Evolutionary conservation across 1,140 invertebrate species (phyloP).

Genomic region (Drosophila asahinai): DNA sequence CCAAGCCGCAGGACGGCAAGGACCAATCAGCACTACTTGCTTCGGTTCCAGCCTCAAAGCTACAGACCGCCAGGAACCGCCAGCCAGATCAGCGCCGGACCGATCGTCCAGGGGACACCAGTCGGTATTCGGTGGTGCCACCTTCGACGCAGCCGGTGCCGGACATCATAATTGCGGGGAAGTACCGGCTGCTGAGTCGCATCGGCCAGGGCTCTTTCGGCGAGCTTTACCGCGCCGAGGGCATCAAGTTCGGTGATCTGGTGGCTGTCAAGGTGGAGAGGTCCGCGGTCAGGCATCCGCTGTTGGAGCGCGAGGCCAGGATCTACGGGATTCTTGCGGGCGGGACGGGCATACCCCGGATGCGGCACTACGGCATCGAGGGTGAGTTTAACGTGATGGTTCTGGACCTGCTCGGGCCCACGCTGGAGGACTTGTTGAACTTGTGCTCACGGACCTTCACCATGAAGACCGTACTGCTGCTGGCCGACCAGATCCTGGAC

Average conservation of each 20-base stretch:
- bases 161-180: slow-evolving; percentile 89
- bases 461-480: slow-evolving; percentile 97
- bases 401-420: slow-evolving; percentile 96
- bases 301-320: slow-evolving; percentile 96
- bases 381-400: slow-evolving; percentile 95
- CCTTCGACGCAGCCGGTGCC: neutral
- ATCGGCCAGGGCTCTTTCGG: slow-evolving; percentile 97
- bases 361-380: slow-evolving; percentile 93
- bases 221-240: slow-evolving; percentile 96
- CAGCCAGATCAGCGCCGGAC: neutral
- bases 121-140: too few species aligned
- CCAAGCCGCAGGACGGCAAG: neutral
- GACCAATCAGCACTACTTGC: neutral
- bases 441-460: slow-evolving; percentile 96
- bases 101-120: neutral
- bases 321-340: slow-evolving; percentile 95
- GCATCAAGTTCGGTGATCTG: slow-evolving; percentile 95
- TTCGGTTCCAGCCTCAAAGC: too few species aligned
- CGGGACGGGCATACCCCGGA: slow-evolving; percentile 95
- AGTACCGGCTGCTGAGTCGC: slow-evolving; percentile 95
- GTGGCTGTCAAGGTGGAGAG: slow-evolving; percentile 97
- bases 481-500: slow-evolving; percentile 95
- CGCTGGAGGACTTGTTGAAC: slow-evolving; percentile 96
- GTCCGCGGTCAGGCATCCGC: slow-evolving; percentile 94
- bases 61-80: neutral